Percentiles rank a stretch among this genome's conserved stretches.
phyloP scores from a whole-genome alignment of 2,797 vertebrate species.

The Sylvia borin region DNA sequence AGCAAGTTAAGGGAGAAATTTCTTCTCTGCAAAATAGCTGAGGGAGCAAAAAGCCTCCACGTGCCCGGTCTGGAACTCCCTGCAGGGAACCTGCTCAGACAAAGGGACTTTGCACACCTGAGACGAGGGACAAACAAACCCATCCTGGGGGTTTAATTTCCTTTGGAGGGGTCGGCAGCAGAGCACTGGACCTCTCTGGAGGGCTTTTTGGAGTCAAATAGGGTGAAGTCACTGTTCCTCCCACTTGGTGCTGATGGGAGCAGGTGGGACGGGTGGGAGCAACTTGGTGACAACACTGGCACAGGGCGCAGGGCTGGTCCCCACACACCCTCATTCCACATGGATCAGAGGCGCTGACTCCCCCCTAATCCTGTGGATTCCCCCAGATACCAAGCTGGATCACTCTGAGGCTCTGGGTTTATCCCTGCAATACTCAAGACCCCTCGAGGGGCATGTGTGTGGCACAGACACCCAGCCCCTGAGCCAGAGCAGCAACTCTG shows the following conservation, averaged over 20 bases:
- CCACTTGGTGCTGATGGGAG: accelerated
- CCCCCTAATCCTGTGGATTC: background rate
- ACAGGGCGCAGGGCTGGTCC: accelerated
- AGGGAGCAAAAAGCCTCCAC: accelerated
- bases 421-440: accelerated
- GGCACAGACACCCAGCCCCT: accelerated
- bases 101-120: background rate
- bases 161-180: background rate
- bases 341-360: background rate
- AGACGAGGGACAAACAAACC: background rate
- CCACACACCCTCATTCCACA: background rate
- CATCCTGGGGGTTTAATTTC: background rate
- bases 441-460: background rate
- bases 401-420: background rate
- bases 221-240: background rate
- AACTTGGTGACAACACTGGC: accelerated
- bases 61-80: background rate
- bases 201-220: background rate
- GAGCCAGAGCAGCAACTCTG: background rate
- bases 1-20: background rate
- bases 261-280: background rate
- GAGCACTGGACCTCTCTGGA: background rate
- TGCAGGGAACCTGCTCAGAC: background rate
- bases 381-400: accelerated
- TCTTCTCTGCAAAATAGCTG: background rate